Evolutionary conservation across 2,113 vertebrate genomes (phyloP).

Genomic region (Salminus brasiliensis): DNA sequence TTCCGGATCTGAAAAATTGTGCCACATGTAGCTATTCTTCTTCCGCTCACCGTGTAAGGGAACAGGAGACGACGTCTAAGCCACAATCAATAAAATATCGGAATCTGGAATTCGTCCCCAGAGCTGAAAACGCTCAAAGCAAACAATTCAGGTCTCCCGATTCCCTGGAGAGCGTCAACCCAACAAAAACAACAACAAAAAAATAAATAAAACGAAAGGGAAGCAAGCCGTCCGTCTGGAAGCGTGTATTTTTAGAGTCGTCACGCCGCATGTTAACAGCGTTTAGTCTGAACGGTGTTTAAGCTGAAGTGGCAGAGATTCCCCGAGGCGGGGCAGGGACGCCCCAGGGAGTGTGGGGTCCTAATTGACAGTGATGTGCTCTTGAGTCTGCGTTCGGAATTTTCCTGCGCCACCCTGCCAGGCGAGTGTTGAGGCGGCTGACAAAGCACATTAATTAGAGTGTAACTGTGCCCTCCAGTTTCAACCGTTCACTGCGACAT

Average conservation of each 20-base stretch:
- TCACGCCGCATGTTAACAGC: slow-evolving; percentile 67
- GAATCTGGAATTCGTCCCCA: neutral
- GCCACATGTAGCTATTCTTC: neutral
- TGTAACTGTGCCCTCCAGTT: neutral
- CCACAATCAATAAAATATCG: neutral
- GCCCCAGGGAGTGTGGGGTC: slow-evolving; percentile 64
- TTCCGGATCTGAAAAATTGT: neutral
- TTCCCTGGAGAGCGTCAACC: neutral
- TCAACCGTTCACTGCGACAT: neutral
- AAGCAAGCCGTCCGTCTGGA: slow-evolving; percentile 53
- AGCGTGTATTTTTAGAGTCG: slow-evolving; percentile 60
- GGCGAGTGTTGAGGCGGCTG: slow-evolving; percentile 62
- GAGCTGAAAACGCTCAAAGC: neutral
- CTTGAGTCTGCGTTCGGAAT: slow-evolving; percentile 67
- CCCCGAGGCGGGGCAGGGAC: slow-evolving; percentile 64
- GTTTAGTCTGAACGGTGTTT: slow-evolving; percentile 48
- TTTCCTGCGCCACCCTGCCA: slow-evolving; percentile 65
- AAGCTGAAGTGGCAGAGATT: slow-evolving; percentile 71
- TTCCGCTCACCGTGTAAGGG: neutral
- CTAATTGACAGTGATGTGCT: slow-evolving; percentile 80
- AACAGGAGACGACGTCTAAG: neutral
- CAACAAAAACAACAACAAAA: neutral
- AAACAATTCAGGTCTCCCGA: neutral
- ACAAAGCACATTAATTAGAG: slow-evolving; percentile 74
- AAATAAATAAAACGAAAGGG: neutral